These are phyloP conservation scores for Spinus pinus DNA, from an alignment of 2,797 vertebrate species.

Conservation along the genomic window DNA sequence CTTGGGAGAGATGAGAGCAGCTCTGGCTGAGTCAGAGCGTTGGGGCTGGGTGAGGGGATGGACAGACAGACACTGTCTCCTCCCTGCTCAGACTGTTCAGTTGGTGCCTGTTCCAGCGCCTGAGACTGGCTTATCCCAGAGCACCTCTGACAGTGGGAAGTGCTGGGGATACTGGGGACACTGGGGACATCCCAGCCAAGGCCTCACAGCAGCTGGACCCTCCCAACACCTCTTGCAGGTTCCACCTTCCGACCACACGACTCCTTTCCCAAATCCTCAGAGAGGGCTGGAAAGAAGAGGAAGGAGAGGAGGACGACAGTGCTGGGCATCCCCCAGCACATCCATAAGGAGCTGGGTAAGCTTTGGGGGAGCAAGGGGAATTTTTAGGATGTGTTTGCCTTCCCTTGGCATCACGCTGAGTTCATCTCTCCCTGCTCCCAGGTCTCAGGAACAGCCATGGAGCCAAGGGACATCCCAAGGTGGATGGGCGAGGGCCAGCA, in stretches of 20 bases:
- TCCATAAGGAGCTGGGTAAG: slow-evolving; percentile 93
- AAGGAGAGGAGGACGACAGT: slow-evolving; percentile 91
- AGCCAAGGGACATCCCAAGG: neutral
- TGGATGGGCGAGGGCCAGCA: neutral
- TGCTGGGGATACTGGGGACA: neutral
- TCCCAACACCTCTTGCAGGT: neutral
- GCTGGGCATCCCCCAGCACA: slow-evolving; percentile 93
- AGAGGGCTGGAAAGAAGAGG: slow-evolving; percentile 78
- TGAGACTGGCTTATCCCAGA: neutral
- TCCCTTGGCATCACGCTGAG: neutral
- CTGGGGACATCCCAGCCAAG: neutral
- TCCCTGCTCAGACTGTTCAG: neutral
- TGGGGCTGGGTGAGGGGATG: neutral
- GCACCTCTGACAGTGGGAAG: rapidly evolving
- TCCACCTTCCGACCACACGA: slow-evolving; percentile 82
- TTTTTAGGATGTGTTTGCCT: neutral
- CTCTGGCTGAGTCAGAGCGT: neutral
- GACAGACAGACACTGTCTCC: neutral
- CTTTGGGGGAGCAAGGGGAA: rapidly evolving
- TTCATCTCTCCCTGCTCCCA: neutral
- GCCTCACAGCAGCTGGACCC: rapidly evolving
- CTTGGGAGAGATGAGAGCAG: neutral
- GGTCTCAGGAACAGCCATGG: slow-evolving; percentile 66
- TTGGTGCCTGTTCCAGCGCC: neutral
- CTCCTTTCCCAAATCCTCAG: slow-evolving; percentile 73